These are phyloP conservation scores for Nebria brevicollis DNA, from an alignment of 2,888 invertebrate species.

Conservation along the genomic window DNA sequence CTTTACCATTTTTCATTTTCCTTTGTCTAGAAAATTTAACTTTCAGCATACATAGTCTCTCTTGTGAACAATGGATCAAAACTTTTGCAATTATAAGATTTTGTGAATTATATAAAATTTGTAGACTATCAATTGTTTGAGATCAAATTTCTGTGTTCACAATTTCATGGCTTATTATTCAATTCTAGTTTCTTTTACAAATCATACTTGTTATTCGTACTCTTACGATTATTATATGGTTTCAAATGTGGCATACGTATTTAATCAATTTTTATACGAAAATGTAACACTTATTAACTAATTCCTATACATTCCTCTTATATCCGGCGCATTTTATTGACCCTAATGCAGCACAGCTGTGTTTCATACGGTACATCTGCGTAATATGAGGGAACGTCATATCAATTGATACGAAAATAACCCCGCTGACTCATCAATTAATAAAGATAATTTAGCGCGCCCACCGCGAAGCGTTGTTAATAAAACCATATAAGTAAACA, in stretches of 20 bases:
- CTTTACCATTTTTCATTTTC: slow-evolving; percentile 28
- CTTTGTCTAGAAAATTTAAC: slow-evolving; percentile 28
- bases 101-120: not conserved
- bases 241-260: no score
- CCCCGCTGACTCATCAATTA: slow-evolving; percentile 44
- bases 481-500: not conserved
- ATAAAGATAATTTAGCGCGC: slow-evolving; percentile 32
- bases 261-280: no score
- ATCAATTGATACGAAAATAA: slow-evolving; percentile 43
- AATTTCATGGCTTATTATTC: not conserved
- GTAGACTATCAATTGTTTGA: not conserved
- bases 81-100: slow-evolving; percentile 1
- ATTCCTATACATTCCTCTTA: not conserved
- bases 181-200: not conserved
- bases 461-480: not conserved
- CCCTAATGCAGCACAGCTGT: slow-evolving; percentile 8
- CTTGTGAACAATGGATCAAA: slow-evolving; percentile 1
- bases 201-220: no score
- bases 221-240: no score
- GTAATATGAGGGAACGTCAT: slow-evolving; percentile 14
- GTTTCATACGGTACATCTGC: not conserved
- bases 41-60: not conserved
- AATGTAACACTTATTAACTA: no score
- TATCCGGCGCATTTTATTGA: not conserved
- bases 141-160: not conserved